Percentiles rank a stretch among this genome's conserved stretches.
Evolutionary conservation across 2,797 vertebrate genomes (phyloP).

Genomic region (Lacerta viridis): DNA sequence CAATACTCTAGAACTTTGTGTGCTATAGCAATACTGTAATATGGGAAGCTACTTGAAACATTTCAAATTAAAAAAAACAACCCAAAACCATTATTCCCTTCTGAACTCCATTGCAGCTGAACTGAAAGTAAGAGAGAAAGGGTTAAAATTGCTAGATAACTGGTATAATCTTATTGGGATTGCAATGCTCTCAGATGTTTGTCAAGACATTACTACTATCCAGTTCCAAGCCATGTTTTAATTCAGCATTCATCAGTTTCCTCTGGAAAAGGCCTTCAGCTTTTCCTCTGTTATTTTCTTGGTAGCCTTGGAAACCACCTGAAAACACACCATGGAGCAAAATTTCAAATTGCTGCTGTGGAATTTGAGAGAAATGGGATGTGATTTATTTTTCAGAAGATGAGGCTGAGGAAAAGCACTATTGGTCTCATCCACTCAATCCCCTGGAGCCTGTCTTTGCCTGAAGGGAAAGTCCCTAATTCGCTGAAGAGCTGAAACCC

Average conservation of each 20-base stretch:
- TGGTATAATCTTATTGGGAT: not conserved
- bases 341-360: not conserved
- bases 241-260: not conserved
- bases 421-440: no score
- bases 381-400: conserved; percentile 20
- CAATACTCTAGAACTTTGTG: not conserved
- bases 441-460: no score
- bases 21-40: not conserved
- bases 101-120: not conserved
- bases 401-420: not conserved
- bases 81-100: not conserved
- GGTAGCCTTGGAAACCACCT: not conserved
- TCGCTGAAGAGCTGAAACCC: no score
- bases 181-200: not conserved
- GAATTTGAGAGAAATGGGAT: not conserved
- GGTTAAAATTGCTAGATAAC: not conserved
- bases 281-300: not conserved
- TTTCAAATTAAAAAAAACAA: not conserved
- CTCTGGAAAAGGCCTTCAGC: not conserved
- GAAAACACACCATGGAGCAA: not conserved
- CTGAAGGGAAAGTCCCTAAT: no score
- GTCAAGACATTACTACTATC: not conserved
- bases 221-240: not conserved
- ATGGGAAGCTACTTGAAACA: not conserved
- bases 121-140: not conserved